Conservation (phyloP, 2,113 vertebrate species). For the Anhinga anhinga region DNA sequence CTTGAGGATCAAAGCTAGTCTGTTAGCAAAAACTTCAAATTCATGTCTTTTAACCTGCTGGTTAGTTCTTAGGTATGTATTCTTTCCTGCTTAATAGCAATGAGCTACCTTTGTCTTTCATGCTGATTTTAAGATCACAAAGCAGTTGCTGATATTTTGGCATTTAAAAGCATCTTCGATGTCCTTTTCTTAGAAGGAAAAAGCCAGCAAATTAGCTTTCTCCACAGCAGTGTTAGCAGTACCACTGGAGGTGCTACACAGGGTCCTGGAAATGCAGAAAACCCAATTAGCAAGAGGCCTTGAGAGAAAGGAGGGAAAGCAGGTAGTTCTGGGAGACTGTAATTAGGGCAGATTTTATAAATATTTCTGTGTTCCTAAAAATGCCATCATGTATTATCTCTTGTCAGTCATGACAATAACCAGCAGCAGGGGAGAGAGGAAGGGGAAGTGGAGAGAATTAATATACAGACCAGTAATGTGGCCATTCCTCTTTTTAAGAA, state of each 20-base stretch:
- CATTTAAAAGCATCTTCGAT: not conserved
- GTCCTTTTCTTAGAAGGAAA: not conserved
- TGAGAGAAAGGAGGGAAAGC: not conserved
- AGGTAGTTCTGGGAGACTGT: not conserved
- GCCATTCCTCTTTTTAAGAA: not conserved
- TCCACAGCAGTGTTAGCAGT: not conserved
- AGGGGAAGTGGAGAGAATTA: slow-evolving; percentile 33
- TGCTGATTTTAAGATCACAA: slow-evolving; percentile 9
- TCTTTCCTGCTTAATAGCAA: not conserved
- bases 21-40: not conserved
- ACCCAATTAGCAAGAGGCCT: not conserved
- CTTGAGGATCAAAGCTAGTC: not conserved
- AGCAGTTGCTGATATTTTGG: not conserved
- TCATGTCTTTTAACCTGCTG: not conserved
- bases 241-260: not conserved
- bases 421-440: slow-evolving; percentile 49
- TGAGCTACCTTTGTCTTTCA: not conserved
- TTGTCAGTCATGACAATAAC: slow-evolving; percentile 31
- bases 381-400: slow-evolving; percentile 23
- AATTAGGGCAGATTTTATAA: slow-evolving; percentile 45
- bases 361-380: slow-evolving; percentile 51
- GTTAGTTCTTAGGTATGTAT: not conserved
- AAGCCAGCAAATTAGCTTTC: not conserved
- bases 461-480: not conserved
- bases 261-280: not conserved